Percentiles rank a stretch among this genome's conserved stretches.
phyloP scores from a whole-genome alignment of 2,888 invertebrate genomes.

The Drosophila neonasuta region DNA sequence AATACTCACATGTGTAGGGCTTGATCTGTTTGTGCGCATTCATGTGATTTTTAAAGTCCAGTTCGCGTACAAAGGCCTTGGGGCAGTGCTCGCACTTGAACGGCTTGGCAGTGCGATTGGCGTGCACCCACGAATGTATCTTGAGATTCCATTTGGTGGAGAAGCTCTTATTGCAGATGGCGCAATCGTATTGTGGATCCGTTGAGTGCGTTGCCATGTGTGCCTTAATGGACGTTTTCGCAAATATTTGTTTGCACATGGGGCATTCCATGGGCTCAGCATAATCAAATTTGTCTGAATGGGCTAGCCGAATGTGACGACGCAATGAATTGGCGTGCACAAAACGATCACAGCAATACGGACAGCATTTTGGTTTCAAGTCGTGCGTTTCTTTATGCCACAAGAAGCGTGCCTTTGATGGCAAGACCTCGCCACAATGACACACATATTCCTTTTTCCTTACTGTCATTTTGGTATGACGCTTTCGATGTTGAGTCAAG shows the following conservation, averaged over 20 bases:
- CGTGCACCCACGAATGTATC: constrained; percentile 94
- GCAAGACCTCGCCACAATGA: constrained; percentile 91
- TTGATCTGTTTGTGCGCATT: constrained; percentile 92
- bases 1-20: constrained; percentile 93
- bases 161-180: constrained; percentile 92
- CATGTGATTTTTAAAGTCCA: constrained; percentile 92
- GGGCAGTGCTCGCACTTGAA: constrained; percentile 92
- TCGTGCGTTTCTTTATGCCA: constrained; percentile 95
- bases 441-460: constrained; percentile 89
- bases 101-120: constrained; percentile 91
- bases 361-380: constrained; percentile 90
- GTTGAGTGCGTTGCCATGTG: constrained; percentile 90
- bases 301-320: constrained; percentile 90
- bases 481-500: constrained; percentile 91
- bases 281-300: constrained; percentile 89
- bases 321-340: constrained; percentile 92
- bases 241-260: constrained; percentile 86
- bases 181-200: constrained; percentile 90
- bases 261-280: constrained; percentile 88
- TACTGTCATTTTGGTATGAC: constrained; percentile 88
- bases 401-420: constrained; percentile 90
- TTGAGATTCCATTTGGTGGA: constrained; percentile 95
- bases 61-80: constrained; percentile 91
- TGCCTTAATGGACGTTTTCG: constrained; percentile 90
- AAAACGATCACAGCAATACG: constrained; percentile 93